Evolutionary conservation across 1,140 invertebrate genomes (phyloP), one percentile per base, ranked within the genome.

Genomic region (Arion vulgaris): DNA sequence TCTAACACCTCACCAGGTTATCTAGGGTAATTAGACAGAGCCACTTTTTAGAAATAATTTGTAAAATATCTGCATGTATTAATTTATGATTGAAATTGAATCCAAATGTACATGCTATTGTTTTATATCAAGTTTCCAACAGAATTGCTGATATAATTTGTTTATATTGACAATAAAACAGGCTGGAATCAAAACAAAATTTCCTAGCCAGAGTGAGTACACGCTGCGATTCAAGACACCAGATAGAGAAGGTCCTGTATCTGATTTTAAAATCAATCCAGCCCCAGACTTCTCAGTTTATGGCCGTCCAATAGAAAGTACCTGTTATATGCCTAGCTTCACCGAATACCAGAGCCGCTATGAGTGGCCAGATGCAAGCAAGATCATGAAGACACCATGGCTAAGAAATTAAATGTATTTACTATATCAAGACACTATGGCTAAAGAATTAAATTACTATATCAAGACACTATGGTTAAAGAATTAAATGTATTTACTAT

Each of bases 171-270:
- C 41, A 7, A 45, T 45, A 45, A 45, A 45, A 15, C 80, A 81
- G 72, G 90, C 89, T 38, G 92, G 92, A 13, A 92, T 92, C 83
- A 92, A 92, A 85, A 92, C 87, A 26, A 90, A 81, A 0, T 92
- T 90, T 83, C 92, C 92, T 13, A 91, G 92, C 28, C 84, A 62
- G 19, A 91, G 91, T 0, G 91, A 92, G 81, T 92, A 92, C 83
- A 91, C 87, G 87, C 84, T 85, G 28, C 86, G 90, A 45, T 92
- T 90, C 83, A 85, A 68, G 17, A 38, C 49, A 26, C 90, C 90
- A 19, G 85, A 85, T 0, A 85, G 82, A 38, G 84, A 89, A 75
- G 73, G 87, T 19, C 79, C 82, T 26, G 88, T 86, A 26, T 87
- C 86, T 73, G 81, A 88, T 57, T 92, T 91, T 80, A 88, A 85